These are phyloP conservation scores for Pomatorhinus ruficollis DNA, from an alignment of 2,113 vertebrate genomes.

Conservation along the genomic window DNA sequence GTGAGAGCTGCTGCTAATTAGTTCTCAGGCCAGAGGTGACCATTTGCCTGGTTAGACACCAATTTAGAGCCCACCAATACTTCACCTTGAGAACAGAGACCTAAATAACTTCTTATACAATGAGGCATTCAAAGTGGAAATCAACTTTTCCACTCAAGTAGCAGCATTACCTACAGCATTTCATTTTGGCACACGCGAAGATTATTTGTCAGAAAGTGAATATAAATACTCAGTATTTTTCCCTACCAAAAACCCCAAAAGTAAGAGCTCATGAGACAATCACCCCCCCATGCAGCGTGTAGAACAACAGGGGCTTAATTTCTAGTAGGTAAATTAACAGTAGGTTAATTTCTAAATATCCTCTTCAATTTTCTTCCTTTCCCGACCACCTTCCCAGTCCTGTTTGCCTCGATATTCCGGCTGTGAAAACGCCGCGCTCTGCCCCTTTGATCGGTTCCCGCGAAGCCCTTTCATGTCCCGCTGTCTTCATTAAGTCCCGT, in stretches of 20 bases:
- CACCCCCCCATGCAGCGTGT: neutral
- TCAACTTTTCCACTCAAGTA: neutral
- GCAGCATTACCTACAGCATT: neutral
- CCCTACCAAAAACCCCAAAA: neutral
- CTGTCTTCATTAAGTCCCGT: slow-evolving; percentile 25
- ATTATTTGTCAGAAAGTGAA: neutral
- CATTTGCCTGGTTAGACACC: neutral
- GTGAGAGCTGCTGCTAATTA: neutral
- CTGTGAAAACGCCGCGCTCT: neutral
- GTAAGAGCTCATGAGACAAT: fast-evolving
- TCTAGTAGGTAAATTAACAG: too few species aligned
- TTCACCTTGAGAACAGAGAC: neutral
- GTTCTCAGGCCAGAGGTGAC: neutral
- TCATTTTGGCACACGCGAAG: neutral
- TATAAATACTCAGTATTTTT: neutral
- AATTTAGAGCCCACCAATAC: neutral
- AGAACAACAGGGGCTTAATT: neutral
- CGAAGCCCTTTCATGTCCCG: slow-evolving; percentile 43
- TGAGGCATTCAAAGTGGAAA: neutral
- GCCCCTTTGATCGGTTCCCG: slow-evolving; percentile 43
- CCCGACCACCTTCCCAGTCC: neutral
- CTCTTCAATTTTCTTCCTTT: neutral
- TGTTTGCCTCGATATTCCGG: neutral
- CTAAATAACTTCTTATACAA: neutral
- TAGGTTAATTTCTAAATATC: neutral